Base-by-base conservation (phyloP, 2,113 vertebrate species). In the Osmerus eperlanus region DNA sequence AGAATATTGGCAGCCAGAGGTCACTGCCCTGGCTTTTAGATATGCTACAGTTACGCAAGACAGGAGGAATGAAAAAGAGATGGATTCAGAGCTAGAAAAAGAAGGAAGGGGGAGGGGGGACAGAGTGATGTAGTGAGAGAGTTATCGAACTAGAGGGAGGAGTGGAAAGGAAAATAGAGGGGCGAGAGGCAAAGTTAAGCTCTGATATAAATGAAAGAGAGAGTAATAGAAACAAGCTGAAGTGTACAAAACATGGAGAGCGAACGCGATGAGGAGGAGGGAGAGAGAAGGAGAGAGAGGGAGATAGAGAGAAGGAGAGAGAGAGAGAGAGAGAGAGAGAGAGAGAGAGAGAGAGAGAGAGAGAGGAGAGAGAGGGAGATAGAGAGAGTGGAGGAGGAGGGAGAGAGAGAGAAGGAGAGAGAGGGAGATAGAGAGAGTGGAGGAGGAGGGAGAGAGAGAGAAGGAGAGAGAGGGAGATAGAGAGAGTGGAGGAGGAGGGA, bases 31-130 rank as follows among this genome's bases (percentile, higher is more conserved):
- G 74, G 75, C 71, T 78, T 77, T 61, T 64, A 73, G 70, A 76
- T 74, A 72, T 51, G 67, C 74, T 70, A 69, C 15, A 2, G 78
- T 85, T 81, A 83, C n/a, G 47, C 78, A 77, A 83, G 76, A 59
- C 19, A 8, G 23, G 62, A 28, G 73, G 21, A 12, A 18, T 16
- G 28, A 32, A 8, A 1, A 18, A 32, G 21, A 32, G 15, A n/a
- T 36, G 9, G 16, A 5, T 18, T 18, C 52, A 23, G 67, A 56
- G 47, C 70, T 70, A 66, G 61, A 72, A 18, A 58, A 1, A 21
- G 21, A 55, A 18, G 9, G 54, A 15, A 18, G 9, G 54, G 18
- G 53, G 18, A 18, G 55, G 55, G 18, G n/a, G 55, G 55, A 15
- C 5, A 11, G 55, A 6, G 55, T 18, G 15, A 56, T 56, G 14